Base-by-base conservation (phyloP, 2,113 vertebrate genomes). In the Microcebus tavaratra region DNA sequence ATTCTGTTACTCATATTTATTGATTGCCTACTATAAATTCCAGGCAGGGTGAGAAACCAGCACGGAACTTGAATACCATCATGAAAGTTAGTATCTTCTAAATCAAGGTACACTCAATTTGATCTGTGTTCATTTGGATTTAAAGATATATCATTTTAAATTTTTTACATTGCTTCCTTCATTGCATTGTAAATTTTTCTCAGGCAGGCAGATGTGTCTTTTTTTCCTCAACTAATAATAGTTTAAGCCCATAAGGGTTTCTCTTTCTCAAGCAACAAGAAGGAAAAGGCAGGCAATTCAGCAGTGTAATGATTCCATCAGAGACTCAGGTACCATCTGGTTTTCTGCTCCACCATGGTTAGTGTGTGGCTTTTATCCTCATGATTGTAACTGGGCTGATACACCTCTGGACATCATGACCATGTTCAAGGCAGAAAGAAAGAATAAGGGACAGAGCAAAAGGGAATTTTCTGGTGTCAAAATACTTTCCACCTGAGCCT, bases 1-100 rank as follows among this genome's bases (percentile, higher is more conserved):
- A 78, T 95, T 95, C 6, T 88, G 23, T 84, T 80, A 83, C 39
- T 84, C 57, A 75, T 70, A 92, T 94, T 75, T 85, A 76, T 65
- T 86, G 36, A 85, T 21, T 65, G 15, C 15, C 36, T 95, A 67
- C 21, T 78, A 20, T 84, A 82, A 88, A 90, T 84, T 88, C 8
- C 13, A 94, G 48, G 36, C 34, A 76, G n/a, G 17, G 57, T 95
- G 34, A 91, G 57, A 88, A 93, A 88, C 55, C 23, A 42, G 31
- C 39, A 68, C 14, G 90, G 29, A 82, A 11, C 2, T 39, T 73
- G 39, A 86, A 67, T 48, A 78, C 36, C 53, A 65, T n/a, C 57
- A 42, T 70, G 39, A 65, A 82, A 90, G 55, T 90, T 59, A 59
- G 21, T 73, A 55, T 90, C 70, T 93, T 97, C 48, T 94, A 83